A percentile compares a stretch with the other conserved stretches of the same genome.
These are phyloP conservation scores for Epinotia bilunana DNA, from an alignment of 2,888 invertebrate species.

Conservation along the genomic window DNA sequence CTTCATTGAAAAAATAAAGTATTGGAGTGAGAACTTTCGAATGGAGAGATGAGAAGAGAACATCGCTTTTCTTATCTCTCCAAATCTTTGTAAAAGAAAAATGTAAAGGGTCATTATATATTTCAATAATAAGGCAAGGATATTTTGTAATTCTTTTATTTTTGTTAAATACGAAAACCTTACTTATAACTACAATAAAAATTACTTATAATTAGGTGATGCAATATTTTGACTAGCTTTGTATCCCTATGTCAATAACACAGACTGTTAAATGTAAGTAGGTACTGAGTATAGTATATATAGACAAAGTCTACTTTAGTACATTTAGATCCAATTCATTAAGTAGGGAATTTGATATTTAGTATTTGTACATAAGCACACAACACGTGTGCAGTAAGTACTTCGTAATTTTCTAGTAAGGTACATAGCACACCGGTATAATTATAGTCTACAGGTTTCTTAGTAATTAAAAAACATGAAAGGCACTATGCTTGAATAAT, in stretches of 20 bases:
- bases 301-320: constrained; percentile 55
- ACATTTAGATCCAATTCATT: constrained; percentile 65
- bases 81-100: too few relatives aligned
- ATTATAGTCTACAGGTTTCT: constrained; percentile 40
- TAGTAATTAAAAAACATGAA: constrained; percentile 66
- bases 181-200: constrained; percentile 67
- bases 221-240: constrained; percentile 68
- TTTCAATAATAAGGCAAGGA: constrained; percentile 16
- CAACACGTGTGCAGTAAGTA: constrained; percentile 1
- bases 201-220: constrained; percentile 68
- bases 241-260: constrained; percentile 62
- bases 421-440: constrained; percentile 35
- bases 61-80: too few relatives aligned
- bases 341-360: constrained; percentile 53
- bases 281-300: constrained; percentile 56
- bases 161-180: constrained; percentile 71
- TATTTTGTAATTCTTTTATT: constrained; percentile 46
- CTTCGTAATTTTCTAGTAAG: constrained; percentile 26
- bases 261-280: constrained; percentile 56
- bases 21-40: too few relatives aligned
- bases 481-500: constrained; percentile 80
- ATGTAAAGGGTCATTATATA: background rate
- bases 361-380: too few relatives aligned
- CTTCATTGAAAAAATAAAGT: too few relatives aligned
- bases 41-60: too few relatives aligned